These are phyloP conservation scores for Corythornis vintsioides DNA, from an alignment of 2,113 vertebrate species.

Conservation along the genomic window DNA sequence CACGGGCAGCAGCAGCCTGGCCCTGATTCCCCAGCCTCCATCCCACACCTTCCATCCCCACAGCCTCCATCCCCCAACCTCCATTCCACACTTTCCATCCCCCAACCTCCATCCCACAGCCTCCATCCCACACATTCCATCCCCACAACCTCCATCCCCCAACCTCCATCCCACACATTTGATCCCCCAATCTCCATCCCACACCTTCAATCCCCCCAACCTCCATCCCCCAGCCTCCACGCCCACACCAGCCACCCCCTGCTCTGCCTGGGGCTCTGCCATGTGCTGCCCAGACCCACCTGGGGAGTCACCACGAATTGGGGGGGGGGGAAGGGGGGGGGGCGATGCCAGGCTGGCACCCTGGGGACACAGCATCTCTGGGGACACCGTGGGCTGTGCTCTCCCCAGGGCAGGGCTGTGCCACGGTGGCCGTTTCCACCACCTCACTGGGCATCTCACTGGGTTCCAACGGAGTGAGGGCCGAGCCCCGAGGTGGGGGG, in stretches of 20 bases:
- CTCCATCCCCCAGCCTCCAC: neutral
- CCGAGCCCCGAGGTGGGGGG: neutral
- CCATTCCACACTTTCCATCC: neutral
- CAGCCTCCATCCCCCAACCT: neutral
- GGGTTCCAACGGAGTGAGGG: neutral
- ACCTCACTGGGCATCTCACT: neutral
- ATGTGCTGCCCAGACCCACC: neutral
- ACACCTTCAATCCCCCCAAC: neutral
- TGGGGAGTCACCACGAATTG: too few species aligned
- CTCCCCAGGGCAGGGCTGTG: too few species aligned
- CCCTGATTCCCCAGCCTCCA: neutral
- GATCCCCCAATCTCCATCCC: neutral
- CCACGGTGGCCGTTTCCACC: too few species aligned
- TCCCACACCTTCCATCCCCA: neutral
- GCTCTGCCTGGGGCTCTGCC: neutral
- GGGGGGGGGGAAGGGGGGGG: too few species aligned
- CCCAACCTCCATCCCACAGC: accelerated
- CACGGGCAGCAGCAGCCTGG: too few species aligned
- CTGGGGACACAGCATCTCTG: neutral
- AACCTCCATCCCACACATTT: too few species aligned
- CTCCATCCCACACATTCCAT: neutral
- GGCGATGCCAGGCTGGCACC: neutral
- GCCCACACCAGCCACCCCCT: accelerated
- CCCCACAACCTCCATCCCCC: neutral
- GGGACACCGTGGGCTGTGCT: too few species aligned